A percentile compares a stretch with the other conserved stretches of the same genome.
These are phyloP conservation scores for Lutraria lutraria DNA, from an alignment of 2,888 invertebrate species.

Conservation along the genomic window DNA sequence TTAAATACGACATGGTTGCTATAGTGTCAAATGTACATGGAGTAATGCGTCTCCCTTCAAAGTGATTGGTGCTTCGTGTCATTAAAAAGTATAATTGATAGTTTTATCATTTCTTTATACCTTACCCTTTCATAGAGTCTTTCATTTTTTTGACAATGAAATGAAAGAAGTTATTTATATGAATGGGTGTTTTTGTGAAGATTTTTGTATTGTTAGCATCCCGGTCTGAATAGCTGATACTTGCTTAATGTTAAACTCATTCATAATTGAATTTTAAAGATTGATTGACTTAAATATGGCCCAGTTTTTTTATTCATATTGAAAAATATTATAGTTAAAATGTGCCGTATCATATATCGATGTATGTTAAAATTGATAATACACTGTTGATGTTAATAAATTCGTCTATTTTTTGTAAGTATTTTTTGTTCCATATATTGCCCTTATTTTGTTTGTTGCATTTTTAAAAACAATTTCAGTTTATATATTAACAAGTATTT, in stretches of 20 bases:
- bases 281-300: neutral
- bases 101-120: slow-evolving; percentile 44
- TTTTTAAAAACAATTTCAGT: too few species aligned
- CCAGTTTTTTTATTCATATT: neutral
- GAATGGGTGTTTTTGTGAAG: neutral
- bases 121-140: neutral
- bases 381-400: too few species aligned
- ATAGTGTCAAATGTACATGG: slow-evolving; percentile 16
- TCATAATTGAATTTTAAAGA: neutral
- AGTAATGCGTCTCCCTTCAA: neutral
- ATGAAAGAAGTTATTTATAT: slow-evolving; percentile 12
- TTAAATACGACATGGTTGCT: slow-evolving; percentile 43
- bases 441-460: too few species aligned
- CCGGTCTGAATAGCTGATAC: neutral
- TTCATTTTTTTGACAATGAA: slow-evolving; percentile 35
- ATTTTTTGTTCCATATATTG: too few species aligned
- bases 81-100: slow-evolving; percentile 25
- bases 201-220: neutral
- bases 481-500: too few species aligned
- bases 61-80: slow-evolving; percentile 16
- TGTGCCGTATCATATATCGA: neutral
- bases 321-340: neutral
- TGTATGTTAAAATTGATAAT: too few species aligned
- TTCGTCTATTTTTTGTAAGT: too few species aligned
- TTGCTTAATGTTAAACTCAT: neutral